These are phyloP conservation scores for Catostomus latipinnis DNA, from an alignment of 2,797 vertebrate genomes.

Conservation along the genomic window DNA sequence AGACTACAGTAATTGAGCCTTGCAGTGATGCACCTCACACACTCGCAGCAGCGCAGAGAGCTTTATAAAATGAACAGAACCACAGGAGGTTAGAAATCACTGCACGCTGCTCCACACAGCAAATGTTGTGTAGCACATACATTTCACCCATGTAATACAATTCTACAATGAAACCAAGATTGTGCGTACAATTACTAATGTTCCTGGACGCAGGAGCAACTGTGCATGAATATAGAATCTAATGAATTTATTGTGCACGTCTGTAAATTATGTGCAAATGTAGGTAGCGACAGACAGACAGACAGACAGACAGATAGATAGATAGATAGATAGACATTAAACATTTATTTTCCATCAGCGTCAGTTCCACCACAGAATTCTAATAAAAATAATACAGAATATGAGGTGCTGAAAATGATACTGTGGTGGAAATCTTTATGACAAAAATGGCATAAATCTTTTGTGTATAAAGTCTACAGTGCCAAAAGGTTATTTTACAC, in stretches of 20 bases:
- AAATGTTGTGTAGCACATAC: conserved; percentile 22
- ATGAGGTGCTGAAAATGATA: too few relatives aligned
- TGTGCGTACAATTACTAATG: conserved; percentile 3
- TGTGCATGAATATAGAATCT: background rate
- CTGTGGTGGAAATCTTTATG: too few relatives aligned
- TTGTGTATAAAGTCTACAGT: too few relatives aligned
- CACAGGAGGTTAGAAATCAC: conserved; percentile 25
- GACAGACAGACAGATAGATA: background rate
- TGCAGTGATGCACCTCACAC: conserved; percentile 61
- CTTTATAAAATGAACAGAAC: conserved; percentile 36
- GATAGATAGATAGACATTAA: too few relatives aligned
- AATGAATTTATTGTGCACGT: background rate
- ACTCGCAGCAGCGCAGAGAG: conserved; percentile 7
- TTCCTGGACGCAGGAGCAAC: background rate
- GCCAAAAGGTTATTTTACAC: too few relatives aligned
- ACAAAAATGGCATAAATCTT: too few relatives aligned
- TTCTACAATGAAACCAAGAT: background rate
- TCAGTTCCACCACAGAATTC: too few relatives aligned
- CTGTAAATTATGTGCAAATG: background rate
- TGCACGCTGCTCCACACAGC: conserved; percentile 10
- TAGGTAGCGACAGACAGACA: background rate
- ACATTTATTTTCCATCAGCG: too few relatives aligned
- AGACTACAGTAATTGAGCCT: conserved; percentile 63
- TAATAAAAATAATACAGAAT: too few relatives aligned
- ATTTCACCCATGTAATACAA: conserved; percentile 33